Conservation (phyloP, 2,113 vertebrate genomes). For the Dermatemys mawii region DNA sequence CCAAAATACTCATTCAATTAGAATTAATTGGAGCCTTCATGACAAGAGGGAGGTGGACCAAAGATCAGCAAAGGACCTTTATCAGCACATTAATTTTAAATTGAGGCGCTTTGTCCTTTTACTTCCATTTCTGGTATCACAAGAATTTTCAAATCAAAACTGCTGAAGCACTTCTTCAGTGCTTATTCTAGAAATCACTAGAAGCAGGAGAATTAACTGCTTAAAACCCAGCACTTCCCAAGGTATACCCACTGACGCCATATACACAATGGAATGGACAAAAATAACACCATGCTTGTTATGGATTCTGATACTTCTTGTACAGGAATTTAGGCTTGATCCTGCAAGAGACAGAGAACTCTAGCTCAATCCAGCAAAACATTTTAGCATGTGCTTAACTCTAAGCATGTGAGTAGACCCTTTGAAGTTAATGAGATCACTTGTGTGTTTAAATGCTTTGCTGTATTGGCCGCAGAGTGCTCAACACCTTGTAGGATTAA, state of each 20-base stretch:
- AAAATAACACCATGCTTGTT: not conserved
- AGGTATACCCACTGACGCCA: not conserved
- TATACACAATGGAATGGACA: not conserved
- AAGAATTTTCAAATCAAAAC: not conserved
- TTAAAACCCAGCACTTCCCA: not conserved
- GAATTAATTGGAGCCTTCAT: not conserved
- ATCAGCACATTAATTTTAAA: not conserved
- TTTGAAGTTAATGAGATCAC: not conserved
- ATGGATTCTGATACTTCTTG: not conserved
- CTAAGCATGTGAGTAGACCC: not conserved
- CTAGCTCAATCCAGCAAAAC: not conserved
- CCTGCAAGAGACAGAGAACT: not conserved
- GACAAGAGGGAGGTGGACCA: not conserved
- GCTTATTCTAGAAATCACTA: not conserved
- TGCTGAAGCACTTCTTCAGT: not conserved
- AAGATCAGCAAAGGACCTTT: not conserved
- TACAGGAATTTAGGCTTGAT: not conserved
- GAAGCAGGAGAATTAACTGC: not conserved
- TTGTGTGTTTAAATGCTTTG: not conserved
- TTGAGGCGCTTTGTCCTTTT: not conserved
- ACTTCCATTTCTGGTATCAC: not conserved
- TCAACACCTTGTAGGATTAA: not conserved
- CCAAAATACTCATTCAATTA: not conserved
- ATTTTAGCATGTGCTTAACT: not conserved
- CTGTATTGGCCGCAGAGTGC: not conserved